phyloP scores from a whole-genome alignment of 2,888 invertebrate species.

The Flexamia atlantica region DNA sequence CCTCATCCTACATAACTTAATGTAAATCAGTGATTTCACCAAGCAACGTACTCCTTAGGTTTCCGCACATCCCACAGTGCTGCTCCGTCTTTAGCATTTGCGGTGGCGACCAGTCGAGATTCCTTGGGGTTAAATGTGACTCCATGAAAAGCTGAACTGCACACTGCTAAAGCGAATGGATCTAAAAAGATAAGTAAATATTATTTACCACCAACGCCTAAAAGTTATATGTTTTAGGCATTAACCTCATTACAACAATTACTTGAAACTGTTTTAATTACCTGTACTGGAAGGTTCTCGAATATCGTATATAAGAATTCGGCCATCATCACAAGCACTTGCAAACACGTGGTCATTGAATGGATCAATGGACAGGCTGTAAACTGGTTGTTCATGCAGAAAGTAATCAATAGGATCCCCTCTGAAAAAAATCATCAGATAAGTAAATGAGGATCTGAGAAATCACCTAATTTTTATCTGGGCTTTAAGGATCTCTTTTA shows the following conservation, averaged over 20 bases:
- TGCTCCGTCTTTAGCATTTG: slow-evolving; percentile 93
- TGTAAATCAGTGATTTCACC: too few species aligned
- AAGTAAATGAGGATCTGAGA: too few species aligned
- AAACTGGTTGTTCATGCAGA: slow-evolving; percentile 93
- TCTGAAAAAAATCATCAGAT: too few species aligned
- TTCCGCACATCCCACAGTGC: slow-evolving; percentile 93
- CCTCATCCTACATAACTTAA: too few species aligned
- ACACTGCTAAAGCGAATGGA: slow-evolving; percentile 83
- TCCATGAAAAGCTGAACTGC: slow-evolving; percentile 92
- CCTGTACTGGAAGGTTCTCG: slow-evolving; percentile 73
- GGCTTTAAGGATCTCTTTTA: too few species aligned
- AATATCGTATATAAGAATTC: slow-evolving; percentile 91
- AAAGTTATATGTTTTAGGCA: slow-evolving; percentile 19
- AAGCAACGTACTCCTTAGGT: slow-evolving; percentile 84
- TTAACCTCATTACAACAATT: too few species aligned
- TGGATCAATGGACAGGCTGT: slow-evolving; percentile 92
- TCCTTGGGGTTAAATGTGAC: slow-evolving; percentile 95
- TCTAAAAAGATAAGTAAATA: slow-evolving; percentile 73
- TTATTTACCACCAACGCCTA: slow-evolving; percentile 44
- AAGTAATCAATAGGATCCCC: slow-evolving; percentile 84
- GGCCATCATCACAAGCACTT: slow-evolving; percentile 95
- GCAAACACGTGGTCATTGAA: slow-evolving; percentile 89
- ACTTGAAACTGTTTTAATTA: slow-evolving; percentile 4
- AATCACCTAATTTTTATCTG: too few species aligned
- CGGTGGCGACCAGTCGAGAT: slow-evolving; percentile 88